Conservation (phyloP, 1,140 invertebrate genomes). For the Meloidogyne chitwoodi region DNA sequence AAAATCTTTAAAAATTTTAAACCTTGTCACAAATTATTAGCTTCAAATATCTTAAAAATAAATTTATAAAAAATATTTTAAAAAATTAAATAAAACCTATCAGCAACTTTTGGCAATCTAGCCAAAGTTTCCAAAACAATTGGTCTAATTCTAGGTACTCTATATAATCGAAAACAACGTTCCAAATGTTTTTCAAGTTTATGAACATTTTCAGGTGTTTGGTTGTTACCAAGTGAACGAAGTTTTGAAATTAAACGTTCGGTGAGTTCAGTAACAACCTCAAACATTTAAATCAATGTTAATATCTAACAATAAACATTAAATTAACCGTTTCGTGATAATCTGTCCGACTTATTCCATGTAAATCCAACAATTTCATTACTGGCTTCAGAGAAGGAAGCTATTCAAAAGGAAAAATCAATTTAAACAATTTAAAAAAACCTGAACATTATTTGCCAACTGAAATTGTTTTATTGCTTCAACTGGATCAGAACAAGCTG, state of each 20-base stretch:
- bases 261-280: conserved; percentile 37
- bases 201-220: conserved; percentile 29
- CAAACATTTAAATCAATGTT: not conserved
- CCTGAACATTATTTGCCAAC: conserved; percentile 22
- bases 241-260: conserved; percentile 34
- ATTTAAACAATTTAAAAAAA: not conserved
- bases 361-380: conserved; percentile 44
- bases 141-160: conserved; percentile 30
- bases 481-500: conserved; percentile 21
- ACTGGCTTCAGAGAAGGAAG: conserved; percentile 32
- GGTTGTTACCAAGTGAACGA: conserved; percentile 21
- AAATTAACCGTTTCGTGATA: conserved; percentile 30
- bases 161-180: conserved; percentile 32
- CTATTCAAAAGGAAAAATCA: conserved; percentile 20
- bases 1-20: not conserved
- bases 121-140: conserved; percentile 44
- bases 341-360: conserved; percentile 31
- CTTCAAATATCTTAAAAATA: conserved; percentile 41
- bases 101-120: conserved; percentile 30
- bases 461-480: conserved; percentile 33
- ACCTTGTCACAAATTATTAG: conserved; percentile 40
- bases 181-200: conserved; percentile 40
- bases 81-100: conserved; percentile 30
- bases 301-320: not conserved
- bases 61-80: conserved; percentile 11